Evolutionary conservation across 1,140 invertebrate genomes (phyloP), one percentile per base, ranked within the genome.

Genomic region (Saccostrea glomerata): DNA sequence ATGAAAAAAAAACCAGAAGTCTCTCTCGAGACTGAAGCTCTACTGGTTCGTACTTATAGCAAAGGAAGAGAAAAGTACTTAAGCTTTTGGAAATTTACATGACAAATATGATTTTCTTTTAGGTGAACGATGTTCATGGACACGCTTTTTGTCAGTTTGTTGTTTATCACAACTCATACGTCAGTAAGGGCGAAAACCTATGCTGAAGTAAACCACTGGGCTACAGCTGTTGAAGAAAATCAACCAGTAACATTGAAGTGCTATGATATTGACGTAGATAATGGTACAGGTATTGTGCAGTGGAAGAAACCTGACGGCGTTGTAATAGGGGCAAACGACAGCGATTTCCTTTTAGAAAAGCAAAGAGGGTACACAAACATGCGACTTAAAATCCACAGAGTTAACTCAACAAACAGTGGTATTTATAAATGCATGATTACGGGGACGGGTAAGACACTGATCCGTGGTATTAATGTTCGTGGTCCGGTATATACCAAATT

Each of bases 381-480:
- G 82, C 23, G 2, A 15, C 82, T 84, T 3, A 84, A 6, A 11
- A 36, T 84, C 20, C 2, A 84, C 40, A 84, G 54, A 17, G 82
- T 84, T 2, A 56, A 84, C n/a, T 17, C 36, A 7, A 23, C 40
- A 17, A 84, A 84, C 82, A 84, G n/a, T 23, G 82, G 82, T 54
- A 56, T 84, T n/a, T 84, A 84, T 84, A 54, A 84, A 56, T 84
- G 82, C 7, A 25, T 20, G 12, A 4, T 84, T 13, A 36, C 17
- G 0, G n/a, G 17, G 20, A 36, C 56, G 17, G n/a, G 40, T 30
- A n/a, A 7, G 4, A 47, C 23, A n/a, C 13, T 66, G 58, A 40
- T 85, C 23, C 56, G 84, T 56, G 84, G 84, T 13, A 23, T 66
- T 13, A 85, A 85, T 40, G n/a, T 85, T 17, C 36, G 20, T 36